Base-by-base conservation (phyloP, 2,113 vertebrate species). In the Manacus vitellinus region DNA sequence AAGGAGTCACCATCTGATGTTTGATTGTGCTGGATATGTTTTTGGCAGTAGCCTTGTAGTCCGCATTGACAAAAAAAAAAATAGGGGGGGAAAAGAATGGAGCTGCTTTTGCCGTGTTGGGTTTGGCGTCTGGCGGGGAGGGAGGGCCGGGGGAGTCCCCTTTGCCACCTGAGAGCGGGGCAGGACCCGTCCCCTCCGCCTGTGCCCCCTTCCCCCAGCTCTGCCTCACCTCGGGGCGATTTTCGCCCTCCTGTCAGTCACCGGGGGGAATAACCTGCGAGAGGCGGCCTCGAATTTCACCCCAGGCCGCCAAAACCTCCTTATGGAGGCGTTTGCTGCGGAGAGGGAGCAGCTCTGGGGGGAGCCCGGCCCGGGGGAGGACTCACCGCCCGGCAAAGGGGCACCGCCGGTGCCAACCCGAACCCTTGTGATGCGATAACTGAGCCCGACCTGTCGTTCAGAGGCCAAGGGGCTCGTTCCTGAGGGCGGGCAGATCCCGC, bases 1-100 rank as follows among this genome's bases (percentile, higher is more conserved):
- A 98, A 98, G 98, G 98, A 98, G 98, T 98, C 98, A 98, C 98
- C 98, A 98, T 98, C 98, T 98, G 98, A 98, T 98, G 98, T 98
- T 98, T 98, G 98, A 98, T 98, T 98, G 98, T 98, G 98, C 96
- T 94, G 97, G 98, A 95, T 98, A 98, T 98, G 98, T 97, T 98
- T 98, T 98, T 98, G 98, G 98, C 98, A 98, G 96, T 91, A 97
- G 98, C 94, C 98, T 97, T 89, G 98, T 93, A 98, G 98, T 95
- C 96, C 10, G 17, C 96, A 97, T 95, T 96, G 97, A 97, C 91
- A 75, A 95, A 93, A 95, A 79, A 49, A 43, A 51, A n/a, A n/a
- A 33, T 10, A 30, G 14, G 22, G 24, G 59, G 24, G 49, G 31
- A 8, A 12, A 65, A 97, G 97, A 97, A 98, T 89, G 96, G 96